Base-by-base conservation (phyloP, 2,797 vertebrate species). In the Melanotaenia trifasciata region DNA sequence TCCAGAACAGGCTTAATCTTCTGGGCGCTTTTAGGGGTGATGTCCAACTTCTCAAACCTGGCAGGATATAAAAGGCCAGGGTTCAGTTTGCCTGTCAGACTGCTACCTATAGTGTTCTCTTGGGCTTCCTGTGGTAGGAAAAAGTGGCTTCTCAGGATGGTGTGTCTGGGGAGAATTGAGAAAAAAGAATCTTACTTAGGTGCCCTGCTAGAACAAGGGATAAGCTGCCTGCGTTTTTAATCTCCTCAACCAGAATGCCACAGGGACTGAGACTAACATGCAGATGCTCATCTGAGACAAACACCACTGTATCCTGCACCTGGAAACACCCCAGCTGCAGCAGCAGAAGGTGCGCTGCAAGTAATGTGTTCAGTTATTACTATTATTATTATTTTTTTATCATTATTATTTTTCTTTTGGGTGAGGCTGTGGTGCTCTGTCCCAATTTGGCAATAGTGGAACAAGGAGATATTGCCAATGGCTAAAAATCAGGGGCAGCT, bases 21-120 rank as follows among this genome's bases (percentile, higher is more conserved):
- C 98, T 99, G 98, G 96, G 98, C 98, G 95, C 98, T 99, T 99
- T 99, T 99, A 97, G 98, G 98, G 92, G 98, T 99, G 98, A 99
- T 99, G 97, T 99, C 98, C 97, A 99, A 97, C 98, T 99, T 99
- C 98, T 99, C 98, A 97, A 99, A 99, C 98, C 98, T 99, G 98
- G 98, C 98, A 99, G 98, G 98, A 98, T 99, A 99, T 98, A 99
- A 99, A 99, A 99, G 98, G 98, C 98, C 98, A 99, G 98, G 98
- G 96, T 99, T 99, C 98, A 99, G 98, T 99, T 99, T 99, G 96
- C 97, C 98, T 98, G 97, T 99, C 97, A 99, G 96, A 99, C 97
- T 97, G 98, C 96, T 99, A 99, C 97, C 97, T 99, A 99, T 97
- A 97, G 97, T 96, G 98, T 97, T 99, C 97, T 99, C 98, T 98